Evolutionary conservation across 2,113 vertebrate genomes (phyloP), one percentile per base, ranked within the genome.

Genomic region (Triplophysa dalaica): DNA sequence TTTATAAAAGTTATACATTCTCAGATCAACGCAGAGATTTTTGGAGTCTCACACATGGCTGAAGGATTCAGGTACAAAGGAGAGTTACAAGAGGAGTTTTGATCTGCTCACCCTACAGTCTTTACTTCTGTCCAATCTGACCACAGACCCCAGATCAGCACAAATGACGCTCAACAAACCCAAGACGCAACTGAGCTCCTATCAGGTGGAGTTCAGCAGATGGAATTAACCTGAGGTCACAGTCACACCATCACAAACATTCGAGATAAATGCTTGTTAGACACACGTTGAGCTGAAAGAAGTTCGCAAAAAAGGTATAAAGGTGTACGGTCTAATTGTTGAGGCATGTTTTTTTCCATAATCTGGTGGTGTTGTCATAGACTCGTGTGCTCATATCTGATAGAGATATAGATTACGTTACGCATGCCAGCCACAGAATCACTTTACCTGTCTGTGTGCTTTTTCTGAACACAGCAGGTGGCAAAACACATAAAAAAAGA

Each of bases 21-120:
- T 58, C 9, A 21, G 54, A 3, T 58, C 54, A 2, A 58, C 54
- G 8, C 8, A 9, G 19, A 2, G n/a, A 38, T 1, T 7, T 38
- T 38, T 38, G 33, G 33, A 38, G 48, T 8, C 9, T 73, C 69
- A 45, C 38, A 45, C 14, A 24, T 21, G 50, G n/a, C 16, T 21
- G 14, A 41, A 61, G 6, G 19, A 29, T 17, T 22, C 26, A 62
- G 7, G 0, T n/a, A 8, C 9, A 50, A 0, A 0, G 22, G 81
- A 84, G 77, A 24, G 41, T 33, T 54, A 77, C 81, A 77, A 50
- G 82, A 82, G 54, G 13, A 84, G 88, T 45, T 91, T 88, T 75
- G 88, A 90, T 54, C 2, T 90, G 17, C 72, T 48, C 6, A 84
- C 82, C 29, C 75, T 88, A 22, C 82, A 79, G 66, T 41, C 68